phyloP scores from a whole-genome alignment of 2,888 invertebrate species.

The Ecliptopera silaceata region DNA sequence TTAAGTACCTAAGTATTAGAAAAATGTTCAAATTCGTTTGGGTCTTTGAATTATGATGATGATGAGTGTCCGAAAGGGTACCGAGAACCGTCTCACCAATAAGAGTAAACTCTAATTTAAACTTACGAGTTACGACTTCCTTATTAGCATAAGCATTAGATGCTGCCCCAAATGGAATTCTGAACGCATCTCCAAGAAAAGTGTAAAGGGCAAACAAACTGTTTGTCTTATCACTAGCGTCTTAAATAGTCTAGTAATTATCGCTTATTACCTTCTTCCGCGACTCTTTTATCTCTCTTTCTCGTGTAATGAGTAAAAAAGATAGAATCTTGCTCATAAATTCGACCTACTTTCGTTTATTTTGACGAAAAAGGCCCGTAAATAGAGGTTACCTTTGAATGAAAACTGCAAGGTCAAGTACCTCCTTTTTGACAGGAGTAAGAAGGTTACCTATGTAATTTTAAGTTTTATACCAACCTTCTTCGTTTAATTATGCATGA shows the following conservation, averaged over 20 bases:
- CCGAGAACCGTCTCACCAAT: not conserved
- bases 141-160: slow-evolving; percentile 25
- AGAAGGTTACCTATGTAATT: slow-evolving; percentile 31
- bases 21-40: too few species aligned
- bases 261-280: slow-evolving; percentile 49
- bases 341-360: slow-evolving; percentile 46
- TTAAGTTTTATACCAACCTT: not conserved
- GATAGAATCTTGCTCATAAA: not conserved
- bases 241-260: slow-evolving; percentile 55
- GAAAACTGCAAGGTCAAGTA: slow-evolving; percentile 42
- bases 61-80: not conserved
- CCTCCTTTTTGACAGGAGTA: slow-evolving; percentile 44
- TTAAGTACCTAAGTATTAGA: too few species aligned
- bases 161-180: slow-evolving; percentile 22
- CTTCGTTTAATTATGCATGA: slow-evolving; percentile 1
- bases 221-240: slow-evolving; percentile 53
- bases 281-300: slow-evolving; percentile 35
- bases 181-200: slow-evolving; percentile 17
- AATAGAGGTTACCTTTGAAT: slow-evolving; percentile 37
- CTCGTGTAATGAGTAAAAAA: not conserved
- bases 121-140: slow-evolving; percentile 35
- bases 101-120: slow-evolving; percentile 24
- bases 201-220: slow-evolving; percentile 34
- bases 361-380: slow-evolving; percentile 43
- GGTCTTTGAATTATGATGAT: too few species aligned